phyloP scores from a whole-genome alignment of 2,888 invertebrate species.

The Phytoseiulus persimilis region DNA sequence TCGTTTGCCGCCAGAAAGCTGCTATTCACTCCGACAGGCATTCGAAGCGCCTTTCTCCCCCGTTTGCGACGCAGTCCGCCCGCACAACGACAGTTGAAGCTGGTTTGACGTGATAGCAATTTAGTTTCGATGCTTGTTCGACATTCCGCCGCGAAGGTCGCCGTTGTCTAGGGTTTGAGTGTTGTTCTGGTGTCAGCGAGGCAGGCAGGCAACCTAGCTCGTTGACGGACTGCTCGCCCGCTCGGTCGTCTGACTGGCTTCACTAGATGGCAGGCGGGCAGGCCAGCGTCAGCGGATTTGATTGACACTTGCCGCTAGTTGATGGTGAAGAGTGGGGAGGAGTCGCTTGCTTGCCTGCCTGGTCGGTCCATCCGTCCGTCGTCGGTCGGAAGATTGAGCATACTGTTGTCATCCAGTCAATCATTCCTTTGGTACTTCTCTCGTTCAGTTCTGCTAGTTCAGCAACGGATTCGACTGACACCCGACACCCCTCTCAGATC shows the following conservation, averaged over 20 bases:
- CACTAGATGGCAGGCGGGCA: not conserved
- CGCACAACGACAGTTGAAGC: not conserved
- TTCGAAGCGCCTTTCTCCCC: not conserved
- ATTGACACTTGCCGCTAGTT: conserved; percentile 5
- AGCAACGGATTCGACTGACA: not conserved
- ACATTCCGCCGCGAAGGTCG: not conserved
- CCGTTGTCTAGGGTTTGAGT: not conserved
- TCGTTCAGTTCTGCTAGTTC: not conserved
- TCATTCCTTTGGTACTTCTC: not conserved
- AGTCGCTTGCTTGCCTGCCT: not conserved
- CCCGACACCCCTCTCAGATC: not conserved
- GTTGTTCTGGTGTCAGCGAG: not conserved
- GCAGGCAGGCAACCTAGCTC: not conserved
- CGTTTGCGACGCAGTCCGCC: not conserved
- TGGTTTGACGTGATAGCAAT: not conserved
- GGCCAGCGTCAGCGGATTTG: not conserved
- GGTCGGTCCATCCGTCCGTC: not conserved
- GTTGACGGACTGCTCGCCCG: not conserved
- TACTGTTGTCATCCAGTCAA: conserved; percentile 5
- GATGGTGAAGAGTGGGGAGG: conserved; percentile 5
- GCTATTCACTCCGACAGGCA: not conserved
- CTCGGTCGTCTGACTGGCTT: not conserved
- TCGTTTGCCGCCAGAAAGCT: not conserved
- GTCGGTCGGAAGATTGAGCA: not conserved
- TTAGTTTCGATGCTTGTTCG: conserved; percentile 5